These are phyloP conservation scores for Criorhina ranunculi DNA, from an alignment of 2,888 invertebrate species.

Conservation along the genomic window DNA sequence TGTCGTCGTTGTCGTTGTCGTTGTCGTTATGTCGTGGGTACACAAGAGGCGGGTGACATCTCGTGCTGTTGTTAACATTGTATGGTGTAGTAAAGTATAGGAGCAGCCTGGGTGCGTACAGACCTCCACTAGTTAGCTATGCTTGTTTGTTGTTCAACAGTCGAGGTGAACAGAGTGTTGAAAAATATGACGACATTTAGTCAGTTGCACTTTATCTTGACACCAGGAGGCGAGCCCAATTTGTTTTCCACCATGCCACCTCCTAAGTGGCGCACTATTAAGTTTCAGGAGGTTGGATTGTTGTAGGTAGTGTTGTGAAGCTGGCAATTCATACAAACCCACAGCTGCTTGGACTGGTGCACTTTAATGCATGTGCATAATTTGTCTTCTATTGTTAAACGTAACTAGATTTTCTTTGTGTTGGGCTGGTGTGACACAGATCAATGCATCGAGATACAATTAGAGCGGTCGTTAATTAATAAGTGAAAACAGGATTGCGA, in stretches of 20 bases:
- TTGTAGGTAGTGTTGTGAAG: constrained; percentile 49
- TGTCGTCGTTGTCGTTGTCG: constrained; percentile 20
- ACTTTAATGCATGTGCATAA: constrained; percentile 55
- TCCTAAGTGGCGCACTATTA: constrained; percentile 28
- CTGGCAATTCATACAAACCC: constrained; percentile 25
- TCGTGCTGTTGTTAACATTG: constrained; percentile 57
- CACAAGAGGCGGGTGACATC: constrained; percentile 45
- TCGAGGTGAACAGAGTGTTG: constrained; percentile 45
- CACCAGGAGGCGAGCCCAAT: constrained; percentile 71
- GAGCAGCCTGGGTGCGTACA: constrained; percentile 57
- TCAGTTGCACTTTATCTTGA: constrained; percentile 71
- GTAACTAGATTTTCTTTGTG: constrained; percentile 24
- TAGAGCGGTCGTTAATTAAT: constrained; percentile 65
- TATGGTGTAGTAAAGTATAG: constrained; percentile 24
- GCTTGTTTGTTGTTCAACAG: constrained; percentile 25
- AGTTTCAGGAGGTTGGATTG: constrained; percentile 34
- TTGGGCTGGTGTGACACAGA: constrained; percentile 63
- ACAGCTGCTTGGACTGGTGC: constrained; percentile 50
- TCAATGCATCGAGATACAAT: constrained; percentile 67
- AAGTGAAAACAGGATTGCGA: constrained; percentile 69
- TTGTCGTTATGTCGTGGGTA: constrained; percentile 24
- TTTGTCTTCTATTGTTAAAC: constrained; percentile 52
- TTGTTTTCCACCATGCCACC: constrained; percentile 41
- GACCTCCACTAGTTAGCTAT: constrained; percentile 57
- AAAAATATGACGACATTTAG: constrained; percentile 65